phyloP scores from a whole-genome alignment of 2,797 vertebrate genomes.

The Cuniculus paca region DNA sequence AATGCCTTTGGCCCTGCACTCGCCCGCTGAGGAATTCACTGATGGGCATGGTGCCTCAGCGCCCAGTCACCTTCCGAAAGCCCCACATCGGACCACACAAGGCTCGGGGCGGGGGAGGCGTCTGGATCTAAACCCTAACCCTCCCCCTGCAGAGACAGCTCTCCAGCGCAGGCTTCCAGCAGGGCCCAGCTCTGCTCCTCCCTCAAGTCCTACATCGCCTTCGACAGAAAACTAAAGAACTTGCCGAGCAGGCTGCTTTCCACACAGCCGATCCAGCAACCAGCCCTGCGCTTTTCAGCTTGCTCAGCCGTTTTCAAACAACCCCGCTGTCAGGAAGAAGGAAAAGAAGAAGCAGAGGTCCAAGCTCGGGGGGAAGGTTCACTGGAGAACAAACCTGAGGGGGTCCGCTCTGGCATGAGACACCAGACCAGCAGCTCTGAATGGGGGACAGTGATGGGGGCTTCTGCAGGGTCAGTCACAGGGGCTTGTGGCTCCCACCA shows the following conservation, averaged over 20 bases:
- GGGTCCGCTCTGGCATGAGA: no score
- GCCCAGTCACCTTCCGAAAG: background rate
- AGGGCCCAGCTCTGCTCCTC: background rate
- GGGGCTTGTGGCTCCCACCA: background rate
- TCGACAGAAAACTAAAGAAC: slow-evolving; percentile 57
- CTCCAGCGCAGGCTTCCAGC: background rate
- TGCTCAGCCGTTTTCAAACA: slow-evolving; percentile 74
- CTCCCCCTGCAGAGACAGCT: background rate
- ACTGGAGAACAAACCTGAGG: background rate
- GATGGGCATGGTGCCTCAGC: background rate
- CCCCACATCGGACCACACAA: background rate
- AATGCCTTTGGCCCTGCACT: background rate
- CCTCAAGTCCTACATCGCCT: background rate
- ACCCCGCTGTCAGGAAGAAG: background rate
- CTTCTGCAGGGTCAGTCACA: background rate
- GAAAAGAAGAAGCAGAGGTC: background rate
- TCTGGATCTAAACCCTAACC: background rate
- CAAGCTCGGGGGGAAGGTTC: background rate
- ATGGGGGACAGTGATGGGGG: background rate
- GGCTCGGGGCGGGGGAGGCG: background rate
- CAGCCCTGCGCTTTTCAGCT: slow-evolving; percentile 41
- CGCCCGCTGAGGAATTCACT: background rate
- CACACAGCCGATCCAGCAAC: slow-evolving; percentile 46
- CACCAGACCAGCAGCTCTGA: no score
- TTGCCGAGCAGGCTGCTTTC: slow-evolving; percentile 41